phyloP scores from a whole-genome alignment of 2,888 invertebrate species.

The Sussaba pulchella region DNA sequence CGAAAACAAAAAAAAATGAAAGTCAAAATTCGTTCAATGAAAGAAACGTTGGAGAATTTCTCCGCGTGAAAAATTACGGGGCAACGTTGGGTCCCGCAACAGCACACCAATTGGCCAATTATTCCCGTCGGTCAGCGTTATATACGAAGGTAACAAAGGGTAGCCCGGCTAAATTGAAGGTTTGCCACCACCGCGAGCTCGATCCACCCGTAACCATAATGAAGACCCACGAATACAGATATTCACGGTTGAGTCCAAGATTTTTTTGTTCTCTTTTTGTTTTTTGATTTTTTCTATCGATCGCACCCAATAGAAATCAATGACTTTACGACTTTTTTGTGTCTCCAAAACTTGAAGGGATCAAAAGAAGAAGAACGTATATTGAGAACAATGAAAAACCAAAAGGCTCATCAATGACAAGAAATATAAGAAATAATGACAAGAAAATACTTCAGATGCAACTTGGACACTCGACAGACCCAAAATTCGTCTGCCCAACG shows the following conservation, averaged over 20 bases:
- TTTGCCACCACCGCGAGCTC: conserved; percentile 65
- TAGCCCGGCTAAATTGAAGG: conserved; percentile 71
- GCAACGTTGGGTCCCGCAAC: background rate
- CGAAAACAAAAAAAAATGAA: conserved; percentile 6
- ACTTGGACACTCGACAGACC: no score
- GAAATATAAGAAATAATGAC: background rate
- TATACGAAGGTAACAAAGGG: conserved; percentile 52
- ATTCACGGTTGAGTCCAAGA: conserved; percentile 15
- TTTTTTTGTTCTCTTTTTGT: background rate
- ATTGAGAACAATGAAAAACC: background rate
- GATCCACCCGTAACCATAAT: conserved; percentile 75
- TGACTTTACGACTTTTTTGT: conserved; percentile 41
- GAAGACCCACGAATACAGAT: conserved; percentile 55
- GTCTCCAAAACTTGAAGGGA: background rate
- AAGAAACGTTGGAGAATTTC: conserved; percentile 17
- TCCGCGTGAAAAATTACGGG: conserved; percentile 44
- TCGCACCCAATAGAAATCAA: conserved; percentile 43
- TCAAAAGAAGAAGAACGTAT: background rate
- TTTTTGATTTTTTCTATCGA: no score
- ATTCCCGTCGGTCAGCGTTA: conserved; percentile 63
- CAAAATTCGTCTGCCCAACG: no score
- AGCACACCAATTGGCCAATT: conserved; percentile 74
- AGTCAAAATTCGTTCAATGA: background rate
- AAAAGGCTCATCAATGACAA: background rate
- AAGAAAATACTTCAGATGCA: no score